A percentile compares a stretch with the other conserved stretches of the same genome.
These are phyloP conservation scores for Caerostris darwini DNA, from an alignment of 1,140 invertebrate genomes.

Conservation along the genomic window DNA sequence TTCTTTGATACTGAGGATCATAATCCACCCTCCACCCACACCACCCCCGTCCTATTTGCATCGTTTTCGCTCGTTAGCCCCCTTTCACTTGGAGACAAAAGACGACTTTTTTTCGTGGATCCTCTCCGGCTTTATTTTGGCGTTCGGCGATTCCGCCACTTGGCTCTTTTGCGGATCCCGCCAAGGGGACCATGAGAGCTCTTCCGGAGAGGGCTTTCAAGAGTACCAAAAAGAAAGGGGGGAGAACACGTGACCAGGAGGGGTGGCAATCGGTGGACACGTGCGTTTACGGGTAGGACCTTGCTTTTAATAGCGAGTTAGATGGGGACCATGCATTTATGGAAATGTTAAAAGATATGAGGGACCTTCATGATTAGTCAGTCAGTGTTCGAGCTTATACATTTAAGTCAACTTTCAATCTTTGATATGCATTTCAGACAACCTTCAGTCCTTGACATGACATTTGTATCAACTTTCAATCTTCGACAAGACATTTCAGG, in stretches of 20 bases:
- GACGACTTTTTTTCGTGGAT: neutral
- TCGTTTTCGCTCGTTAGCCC: constrained; percentile 25
- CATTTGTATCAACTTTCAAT: no score
- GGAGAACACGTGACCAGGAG: neutral
- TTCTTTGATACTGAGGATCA: neutral
- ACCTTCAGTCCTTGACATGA: no score
- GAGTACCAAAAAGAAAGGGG: neutral
- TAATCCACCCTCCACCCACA: neutral
- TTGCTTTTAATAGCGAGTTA: neutral
- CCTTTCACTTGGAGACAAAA: constrained; percentile 39
- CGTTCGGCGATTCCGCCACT: neutral
- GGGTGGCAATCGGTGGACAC: neutral
- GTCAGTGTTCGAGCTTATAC: neutral
- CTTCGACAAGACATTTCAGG: neutral
- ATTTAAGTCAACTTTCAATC: neutral
- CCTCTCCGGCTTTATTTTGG: neutral
- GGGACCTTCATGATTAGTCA: neutral
- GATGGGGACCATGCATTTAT: no score
- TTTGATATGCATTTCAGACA: no score
- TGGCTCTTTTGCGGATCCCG: neutral
- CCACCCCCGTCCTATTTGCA: neutral
- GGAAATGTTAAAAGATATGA: neutral
- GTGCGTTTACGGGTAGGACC: neutral
- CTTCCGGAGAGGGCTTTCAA: neutral
- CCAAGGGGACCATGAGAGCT: neutral